Evolutionary conservation across 2,797 vertebrate species (phyloP).

Genomic region (Myotis pilosus): DNA sequence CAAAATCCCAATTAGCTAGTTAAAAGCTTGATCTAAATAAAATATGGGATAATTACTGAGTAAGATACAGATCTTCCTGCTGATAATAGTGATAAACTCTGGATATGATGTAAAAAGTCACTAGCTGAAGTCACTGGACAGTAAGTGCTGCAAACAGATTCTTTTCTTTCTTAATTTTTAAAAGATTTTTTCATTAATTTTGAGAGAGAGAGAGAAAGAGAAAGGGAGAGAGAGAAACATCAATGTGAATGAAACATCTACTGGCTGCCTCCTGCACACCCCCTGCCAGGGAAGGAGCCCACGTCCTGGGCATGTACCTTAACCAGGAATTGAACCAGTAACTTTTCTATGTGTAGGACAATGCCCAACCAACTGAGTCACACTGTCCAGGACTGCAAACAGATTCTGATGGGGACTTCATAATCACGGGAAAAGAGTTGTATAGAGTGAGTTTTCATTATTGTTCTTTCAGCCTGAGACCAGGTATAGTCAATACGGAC

Average conservation of each 20-base stretch:
- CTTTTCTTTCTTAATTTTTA: no score
- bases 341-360: no score
- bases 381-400: not conserved
- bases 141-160: not conserved
- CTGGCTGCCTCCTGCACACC: no score
- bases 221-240: no score
- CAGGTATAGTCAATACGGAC: not conserved
- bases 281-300: no score
- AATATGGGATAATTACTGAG: not conserved
- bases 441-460: not conserved
- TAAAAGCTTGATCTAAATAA: conserved; percentile 19
- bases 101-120: not conserved
- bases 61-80: not conserved
- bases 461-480: not conserved
- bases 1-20: not conserved
- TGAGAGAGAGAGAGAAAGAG: no score
- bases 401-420: not conserved
- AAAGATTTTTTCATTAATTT: no score
- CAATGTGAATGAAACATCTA: no score
- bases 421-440: not conserved
- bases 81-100: not conserved
- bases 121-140: not conserved
- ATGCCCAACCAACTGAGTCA: no score
- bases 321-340: no score
- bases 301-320: no score